phyloP scores from a whole-genome alignment of 2,888 invertebrate genomes.

The Cataglyphis rosenhaueri region DNA sequence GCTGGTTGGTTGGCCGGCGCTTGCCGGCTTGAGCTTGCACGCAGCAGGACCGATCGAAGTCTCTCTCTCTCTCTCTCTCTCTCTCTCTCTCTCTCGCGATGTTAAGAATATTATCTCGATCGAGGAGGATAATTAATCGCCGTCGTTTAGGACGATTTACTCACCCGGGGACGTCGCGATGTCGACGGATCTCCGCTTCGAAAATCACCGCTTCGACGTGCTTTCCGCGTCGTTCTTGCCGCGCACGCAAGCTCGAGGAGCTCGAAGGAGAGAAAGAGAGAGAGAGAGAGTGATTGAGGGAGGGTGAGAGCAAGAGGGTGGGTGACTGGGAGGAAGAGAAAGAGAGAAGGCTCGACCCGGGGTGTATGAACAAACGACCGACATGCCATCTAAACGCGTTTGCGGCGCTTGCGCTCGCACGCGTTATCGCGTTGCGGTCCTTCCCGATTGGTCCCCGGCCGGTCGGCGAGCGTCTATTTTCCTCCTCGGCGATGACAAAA shows the following conservation, averaged over 20 bases:
- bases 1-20: constrained; percentile 5
- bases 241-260: constrained; percentile 42
- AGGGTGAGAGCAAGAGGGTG: constrained; percentile 11
- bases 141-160: constrained; percentile 43
- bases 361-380: constrained; percentile 58
- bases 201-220: constrained; percentile 68
- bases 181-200: constrained; percentile 59
- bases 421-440: constrained; percentile 23
- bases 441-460: constrained; percentile 57
- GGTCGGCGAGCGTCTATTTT: constrained; percentile 59
- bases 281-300: not conserved
- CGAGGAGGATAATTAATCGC: not conserved
- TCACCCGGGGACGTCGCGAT: constrained; percentile 59
- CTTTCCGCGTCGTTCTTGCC: constrained; percentile 59
- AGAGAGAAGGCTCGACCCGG: constrained; percentile 54
- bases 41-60: constrained; percentile 7
- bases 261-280: constrained; percentile 23
- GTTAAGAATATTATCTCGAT: not conserved
- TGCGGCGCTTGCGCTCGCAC: constrained; percentile 64
- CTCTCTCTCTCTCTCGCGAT: not conserved
- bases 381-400: constrained; percentile 65
- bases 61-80: not conserved
- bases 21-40: constrained; percentile 27
- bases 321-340: not conserved
- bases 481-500: constrained; percentile 50